Evolutionary conservation across 2,888 invertebrate genomes (phyloP), one percentile per base, ranked within the genome.

Genomic region (Marronus borbonicus): DNA sequence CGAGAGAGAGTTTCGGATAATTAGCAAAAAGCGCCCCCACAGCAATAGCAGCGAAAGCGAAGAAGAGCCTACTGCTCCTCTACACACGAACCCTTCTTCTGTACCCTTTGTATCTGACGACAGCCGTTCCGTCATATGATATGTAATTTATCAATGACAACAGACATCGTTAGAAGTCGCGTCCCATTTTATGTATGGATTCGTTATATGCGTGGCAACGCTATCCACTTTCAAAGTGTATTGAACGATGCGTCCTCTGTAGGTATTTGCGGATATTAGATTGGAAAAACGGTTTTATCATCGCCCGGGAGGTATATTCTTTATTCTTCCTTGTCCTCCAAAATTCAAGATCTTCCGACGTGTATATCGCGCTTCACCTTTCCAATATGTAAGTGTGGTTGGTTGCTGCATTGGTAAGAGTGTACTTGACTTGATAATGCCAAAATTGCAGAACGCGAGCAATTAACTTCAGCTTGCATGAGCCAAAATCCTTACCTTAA

Each of bases 71-170:
- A 36, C 31, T 36, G 31, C 5, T 36, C 31, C 31, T 36, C 44
- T 44, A 8, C 12, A 28, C 28, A 49, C 44, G 50, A 14, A 44
- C 8, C n/a, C 52, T 28, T 39, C 36, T 36, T n/a, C 17, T 65
- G 44, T 44, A 1, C 8, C 44, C 39, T 39, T 65, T 65, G 65
- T 39, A 36, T 69, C 52, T 31, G 31, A 28, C 69, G 44, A 44
- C 69, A 14, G 5, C 14, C 28, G 69, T 55, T 17, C 31, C 36
- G 65, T 65, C 17, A 55, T 55, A 69, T 24, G n/a, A 55, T 52
- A 31, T 52, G 31, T 52, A 69, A 69, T 69, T 69, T 69, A 69
- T 69, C 69, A 69, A 69, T 55, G 69, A 69, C 52, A 69, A 52
- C 69, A 52, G 69, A 39, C 31, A 44, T n/a, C 31, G 50, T 52